Percentiles rank a stretch among this genome's conserved stretches.
phyloP scores from a whole-genome alignment of 2,797 vertebrate genomes.

The Mormyrus hasselquistii region DNA sequence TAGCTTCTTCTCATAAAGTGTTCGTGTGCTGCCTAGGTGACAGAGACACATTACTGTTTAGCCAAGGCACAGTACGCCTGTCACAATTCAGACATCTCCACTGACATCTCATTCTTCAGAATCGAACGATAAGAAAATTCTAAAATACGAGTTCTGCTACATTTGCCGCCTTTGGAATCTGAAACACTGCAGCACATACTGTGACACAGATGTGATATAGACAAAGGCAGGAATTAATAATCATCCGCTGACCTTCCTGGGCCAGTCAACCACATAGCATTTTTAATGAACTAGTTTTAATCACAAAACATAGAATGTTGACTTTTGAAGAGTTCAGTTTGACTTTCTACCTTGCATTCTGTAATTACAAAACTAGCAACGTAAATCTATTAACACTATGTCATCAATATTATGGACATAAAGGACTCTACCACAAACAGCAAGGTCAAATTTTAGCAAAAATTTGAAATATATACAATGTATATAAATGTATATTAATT shows the following conservation, averaged over 20 bases:
- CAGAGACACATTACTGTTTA: neutral
- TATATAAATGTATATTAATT: neutral
- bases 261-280: neutral
- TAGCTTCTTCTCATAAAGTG: constrained; percentile 61
- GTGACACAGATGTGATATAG: neutral
- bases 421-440: neutral
- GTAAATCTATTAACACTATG: neutral
- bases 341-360: neutral
- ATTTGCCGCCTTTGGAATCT: neutral
- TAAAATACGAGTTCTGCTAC: neutral
- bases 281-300: neutral
- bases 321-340: neutral
- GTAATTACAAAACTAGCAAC: neutral
- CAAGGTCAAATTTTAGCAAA: neutral
- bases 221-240: neutral
- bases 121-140: neutral
- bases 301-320: neutral
- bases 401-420: neutral
- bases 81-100: neutral
- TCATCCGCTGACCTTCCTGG: neutral
- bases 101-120: neutral
- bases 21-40: constrained; percentile 47
- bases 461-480: neutral
- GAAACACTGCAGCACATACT: neutral
- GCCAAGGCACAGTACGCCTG: neutral